These are phyloP conservation scores for Anoplolepis gracilipes DNA, from an alignment of 1,140 invertebrate species.

Conservation along the genomic window DNA sequence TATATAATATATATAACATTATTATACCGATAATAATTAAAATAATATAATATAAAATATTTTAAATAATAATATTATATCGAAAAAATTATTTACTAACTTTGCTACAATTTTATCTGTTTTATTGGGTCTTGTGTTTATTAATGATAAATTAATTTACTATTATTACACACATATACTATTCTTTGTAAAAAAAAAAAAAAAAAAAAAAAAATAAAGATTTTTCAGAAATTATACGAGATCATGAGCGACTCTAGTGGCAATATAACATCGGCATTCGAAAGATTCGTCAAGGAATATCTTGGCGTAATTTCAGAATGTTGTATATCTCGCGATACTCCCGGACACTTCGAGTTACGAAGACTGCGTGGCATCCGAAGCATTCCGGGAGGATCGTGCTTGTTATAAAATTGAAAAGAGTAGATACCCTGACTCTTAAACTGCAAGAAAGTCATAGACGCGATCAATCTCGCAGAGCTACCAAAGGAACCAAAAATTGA, in stretches of 20 bases:
- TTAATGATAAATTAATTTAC: neutral
- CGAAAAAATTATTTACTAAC: no score
- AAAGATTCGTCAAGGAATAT: slow-evolving; percentile 54
- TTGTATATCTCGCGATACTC: slow-evolving; percentile 26
- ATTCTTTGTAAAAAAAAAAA: no score
- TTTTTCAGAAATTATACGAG: neutral
- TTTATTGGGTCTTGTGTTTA: neutral
- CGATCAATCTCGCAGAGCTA: neutral
- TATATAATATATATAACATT: no score
- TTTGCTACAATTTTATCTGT: neutral
- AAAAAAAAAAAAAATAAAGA: neutral
- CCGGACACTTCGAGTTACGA: slow-evolving; percentile 49
- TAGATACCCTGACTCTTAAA: neutral
- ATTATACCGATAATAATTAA: no score
- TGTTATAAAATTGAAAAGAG: slow-evolving; percentile 49
- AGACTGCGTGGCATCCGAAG: slow-evolving; percentile 44
- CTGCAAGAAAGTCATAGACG: neutral
- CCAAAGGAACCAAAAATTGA: slow-evolving; percentile 47
- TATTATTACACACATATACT: no score
- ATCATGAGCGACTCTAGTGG: neutral
- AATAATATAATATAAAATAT: no score
- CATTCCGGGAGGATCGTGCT: slow-evolving; percentile 29
- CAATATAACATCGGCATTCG: slow-evolving; percentile 16
- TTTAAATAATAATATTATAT: no score
- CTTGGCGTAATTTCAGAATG: slow-evolving; percentile 63